A percentile compares a stretch with the other conserved stretches of the same genome.
phyloP scores from a whole-genome alignment of 2,113 vertebrate genomes.

The Collichthys lucidus region DNA sequence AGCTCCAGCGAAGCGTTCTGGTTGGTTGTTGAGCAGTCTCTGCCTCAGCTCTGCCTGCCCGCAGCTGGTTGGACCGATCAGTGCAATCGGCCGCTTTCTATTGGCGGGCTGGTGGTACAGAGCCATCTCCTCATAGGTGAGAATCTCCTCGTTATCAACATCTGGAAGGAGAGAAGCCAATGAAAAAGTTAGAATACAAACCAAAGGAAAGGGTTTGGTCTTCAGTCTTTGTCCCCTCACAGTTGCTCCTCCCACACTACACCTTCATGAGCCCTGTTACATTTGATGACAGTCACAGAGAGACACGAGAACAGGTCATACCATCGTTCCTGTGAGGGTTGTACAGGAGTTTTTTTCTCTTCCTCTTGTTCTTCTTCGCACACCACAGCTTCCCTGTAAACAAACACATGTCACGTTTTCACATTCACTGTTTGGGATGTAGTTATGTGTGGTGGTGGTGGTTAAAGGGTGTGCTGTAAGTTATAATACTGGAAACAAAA shows the following conservation, averaged over 20 bases:
- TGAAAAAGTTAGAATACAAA: neutral
- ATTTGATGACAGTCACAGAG: neutral
- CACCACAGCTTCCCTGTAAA: conserved; percentile 96
- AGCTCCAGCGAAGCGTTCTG: conserved; percentile 92
- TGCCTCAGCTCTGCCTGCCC: conserved; percentile 94
- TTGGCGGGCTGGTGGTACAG: conserved; percentile 98
- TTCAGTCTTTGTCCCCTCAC: neutral
- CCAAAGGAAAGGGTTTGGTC: neutral
- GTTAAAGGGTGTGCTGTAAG: neutral
- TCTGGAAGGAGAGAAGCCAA: conserved; percentile 78
- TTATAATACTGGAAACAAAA: neutral
- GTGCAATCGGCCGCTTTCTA: conserved; percentile 93
- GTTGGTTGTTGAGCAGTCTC: conserved; percentile 90
- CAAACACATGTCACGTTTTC: neutral
- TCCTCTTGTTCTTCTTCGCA: conserved; percentile 99
- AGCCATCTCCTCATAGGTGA: conserved; percentile 99
- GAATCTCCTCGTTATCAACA: conserved; percentile 94
- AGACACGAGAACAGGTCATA: conserved; percentile 56
- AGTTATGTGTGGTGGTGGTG: neutral
- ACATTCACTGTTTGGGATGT: neutral
- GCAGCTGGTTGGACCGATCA: conserved; percentile 94
- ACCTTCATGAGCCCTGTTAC: neutral
- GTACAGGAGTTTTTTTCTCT: conserved; percentile 95
- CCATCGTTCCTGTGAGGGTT: conserved; percentile 96
- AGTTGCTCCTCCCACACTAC: neutral